Percentiles rank a stretch among this genome's conserved stretches.
Conservation (phyloP, 2,113 vertebrate genomes). For the Anhinga rufa region DNA sequence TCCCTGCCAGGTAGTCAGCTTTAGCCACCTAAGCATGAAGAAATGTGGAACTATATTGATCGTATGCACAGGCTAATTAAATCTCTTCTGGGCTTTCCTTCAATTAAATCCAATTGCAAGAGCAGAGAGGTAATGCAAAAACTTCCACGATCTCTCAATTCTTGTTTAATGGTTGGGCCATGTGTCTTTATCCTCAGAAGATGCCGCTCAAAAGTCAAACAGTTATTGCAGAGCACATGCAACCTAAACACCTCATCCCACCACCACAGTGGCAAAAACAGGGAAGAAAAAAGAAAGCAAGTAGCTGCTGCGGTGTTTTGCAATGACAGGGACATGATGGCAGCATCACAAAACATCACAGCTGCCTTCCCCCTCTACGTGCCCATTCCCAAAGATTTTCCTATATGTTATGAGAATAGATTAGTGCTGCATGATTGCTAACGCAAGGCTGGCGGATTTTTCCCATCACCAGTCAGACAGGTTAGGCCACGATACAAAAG, state of each 20-base stretch:
- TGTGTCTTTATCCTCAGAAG: not conserved
- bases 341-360: not conserved
- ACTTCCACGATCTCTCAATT: not conserved
- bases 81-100: not conserved
- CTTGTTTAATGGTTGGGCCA: not conserved
- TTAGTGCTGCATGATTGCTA: not conserved
- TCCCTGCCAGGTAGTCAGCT: not conserved
- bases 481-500: not conserved
- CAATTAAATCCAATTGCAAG: not conserved
- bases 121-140: not conserved
- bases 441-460: not conserved
- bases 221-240: not conserved
- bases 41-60: not conserved
- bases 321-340: not conserved
- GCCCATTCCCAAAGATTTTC: not conserved
- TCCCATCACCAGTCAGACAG: not conserved
- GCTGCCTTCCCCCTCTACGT: not conserved
- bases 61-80: not conserved
- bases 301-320: not conserved
- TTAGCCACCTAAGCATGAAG: not conserved
- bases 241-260: not conserved
- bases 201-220: not conserved
- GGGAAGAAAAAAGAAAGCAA: not conserved
- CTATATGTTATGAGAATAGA: not conserved
- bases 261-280: not conserved